Conservation (phyloP, 2,888 invertebrate species). For the Phyllotreta cruciferae region DNA sequence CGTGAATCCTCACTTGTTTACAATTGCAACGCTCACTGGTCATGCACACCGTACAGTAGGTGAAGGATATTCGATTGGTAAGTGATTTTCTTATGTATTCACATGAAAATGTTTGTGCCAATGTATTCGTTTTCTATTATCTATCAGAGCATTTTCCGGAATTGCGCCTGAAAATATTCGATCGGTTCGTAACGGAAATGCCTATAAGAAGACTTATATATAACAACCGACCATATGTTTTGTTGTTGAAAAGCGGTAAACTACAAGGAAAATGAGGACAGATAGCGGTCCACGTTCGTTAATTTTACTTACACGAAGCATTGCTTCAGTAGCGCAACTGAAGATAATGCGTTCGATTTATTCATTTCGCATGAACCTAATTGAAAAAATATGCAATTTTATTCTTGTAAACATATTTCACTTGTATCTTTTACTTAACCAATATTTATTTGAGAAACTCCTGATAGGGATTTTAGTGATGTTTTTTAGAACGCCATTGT, state of each 20-base stretch:
- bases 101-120: no score
- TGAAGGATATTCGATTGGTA: constrained; percentile 73
- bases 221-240: constrained; percentile 21
- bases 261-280: constrained; percentile 48
- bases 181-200: no score
- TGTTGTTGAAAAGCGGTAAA: constrained; percentile 30
- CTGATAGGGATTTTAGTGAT: no score
- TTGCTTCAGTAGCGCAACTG: constrained; percentile 4
- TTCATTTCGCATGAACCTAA: constrained; percentile 15
- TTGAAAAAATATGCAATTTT: neutral
- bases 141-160: no score
- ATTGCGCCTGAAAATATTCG: no score
- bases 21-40: constrained; percentile 89
- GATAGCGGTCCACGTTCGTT: constrained; percentile 46
- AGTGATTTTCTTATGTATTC: constrained; percentile 31
- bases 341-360: constrained; percentile 22
- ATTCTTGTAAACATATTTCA: neutral
- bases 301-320: constrained; percentile 36
- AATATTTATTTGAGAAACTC: no score
- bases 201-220: constrained; percentile 1
- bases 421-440: no score
- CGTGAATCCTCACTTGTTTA: constrained; percentile 83
- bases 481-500: neutral
- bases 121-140: no score
- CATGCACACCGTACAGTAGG: constrained; percentile 78